Evolutionary conservation across 2,888 invertebrate genomes (phyloP).

Genomic region (Dioctria linearis): DNA sequence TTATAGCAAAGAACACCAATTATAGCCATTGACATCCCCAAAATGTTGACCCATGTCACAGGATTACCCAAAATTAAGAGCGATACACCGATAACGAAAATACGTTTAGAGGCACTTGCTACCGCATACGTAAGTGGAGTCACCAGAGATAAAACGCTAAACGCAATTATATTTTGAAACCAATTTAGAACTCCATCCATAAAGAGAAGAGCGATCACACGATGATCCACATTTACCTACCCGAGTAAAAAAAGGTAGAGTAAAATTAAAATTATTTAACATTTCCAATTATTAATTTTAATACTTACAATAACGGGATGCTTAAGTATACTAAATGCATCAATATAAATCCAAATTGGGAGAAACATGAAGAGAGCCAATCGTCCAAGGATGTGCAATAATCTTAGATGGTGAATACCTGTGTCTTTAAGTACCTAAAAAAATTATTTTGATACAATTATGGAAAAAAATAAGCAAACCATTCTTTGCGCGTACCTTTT

Average conservation of each 20-base stretch:
- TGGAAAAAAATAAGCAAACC: neutral
- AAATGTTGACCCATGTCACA: slow-evolving; percentile 87
- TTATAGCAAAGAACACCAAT: slow-evolving; percentile 93
- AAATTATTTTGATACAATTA: neutral
- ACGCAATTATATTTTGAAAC: slow-evolving; percentile 95
- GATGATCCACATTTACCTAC: slow-evolving; percentile 42
- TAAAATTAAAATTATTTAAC: neutral
- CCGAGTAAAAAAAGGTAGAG: neutral
- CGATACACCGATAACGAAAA: slow-evolving; percentile 91
- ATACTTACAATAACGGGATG: slow-evolving; percentile 76
- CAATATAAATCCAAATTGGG: slow-evolving; percentile 86
- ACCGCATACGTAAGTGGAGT: slow-evolving; percentile 97
- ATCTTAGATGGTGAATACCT: slow-evolving; percentile 89
- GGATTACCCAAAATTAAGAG: slow-evolving; percentile 91
- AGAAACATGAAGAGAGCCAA: slow-evolving; percentile 85
- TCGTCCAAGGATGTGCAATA: slow-evolving; percentile 85
- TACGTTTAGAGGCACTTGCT: slow-evolving; percentile 94
- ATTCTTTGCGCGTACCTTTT: slow-evolving; percentile 78
- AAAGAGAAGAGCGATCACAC: slow-evolving; percentile 73
- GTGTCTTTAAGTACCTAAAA: slow-evolving; percentile 85
- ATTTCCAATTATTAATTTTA: neutral
- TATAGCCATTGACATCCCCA: slow-evolving; percentile 93
- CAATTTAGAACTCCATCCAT: slow-evolving; percentile 92
- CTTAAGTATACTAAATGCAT: slow-evolving; percentile 76
- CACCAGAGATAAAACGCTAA: slow-evolving; percentile 91